A percentile compares a stretch with the other conserved stretches of the same genome.
These are phyloP conservation scores for Tromatobia lineatoria DNA, from an alignment of 2,888 invertebrate genomes.

Conservation along the genomic window DNA sequence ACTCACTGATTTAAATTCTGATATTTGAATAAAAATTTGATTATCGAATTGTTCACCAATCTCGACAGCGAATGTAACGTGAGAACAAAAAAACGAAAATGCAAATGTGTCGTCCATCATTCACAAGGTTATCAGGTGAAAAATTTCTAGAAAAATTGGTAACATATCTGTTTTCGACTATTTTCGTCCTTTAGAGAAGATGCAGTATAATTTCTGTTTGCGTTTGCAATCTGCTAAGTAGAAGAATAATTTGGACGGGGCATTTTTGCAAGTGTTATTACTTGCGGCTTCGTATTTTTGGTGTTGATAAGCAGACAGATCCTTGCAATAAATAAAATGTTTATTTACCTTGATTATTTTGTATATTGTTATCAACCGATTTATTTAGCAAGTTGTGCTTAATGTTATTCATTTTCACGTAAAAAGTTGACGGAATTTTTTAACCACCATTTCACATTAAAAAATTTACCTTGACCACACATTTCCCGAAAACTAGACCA, in stretches of 20 bases:
- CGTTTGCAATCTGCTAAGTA: too few species aligned
- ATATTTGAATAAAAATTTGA: not conserved
- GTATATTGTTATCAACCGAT: not conserved
- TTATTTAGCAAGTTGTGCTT: too few species aligned
- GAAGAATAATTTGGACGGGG: too few species aligned
- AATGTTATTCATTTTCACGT: too few species aligned
- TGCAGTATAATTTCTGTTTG: not conserved
- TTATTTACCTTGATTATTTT: not conserved
- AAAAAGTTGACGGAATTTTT: too few species aligned
- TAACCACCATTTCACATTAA: too few species aligned
- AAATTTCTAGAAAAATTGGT: not conserved
- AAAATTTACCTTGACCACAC: too few species aligned
- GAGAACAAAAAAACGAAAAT: not conserved
- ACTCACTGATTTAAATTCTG: not conserved
- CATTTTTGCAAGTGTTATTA: too few species aligned
- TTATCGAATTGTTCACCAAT: not conserved
- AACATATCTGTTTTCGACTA: not conserved
- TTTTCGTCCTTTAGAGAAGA: not conserved
- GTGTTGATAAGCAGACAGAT: too few species aligned
- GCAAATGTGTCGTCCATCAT: not conserved
- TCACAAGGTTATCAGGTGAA: not conserved
- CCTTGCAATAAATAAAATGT: too few species aligned
- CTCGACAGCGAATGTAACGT: not conserved
- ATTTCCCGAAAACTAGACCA: too few species aligned
- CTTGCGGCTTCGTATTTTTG: too few species aligned